Evolutionary conservation across 2,113 vertebrate species (phyloP).

Genomic region (Empidonax traillii): DNA sequence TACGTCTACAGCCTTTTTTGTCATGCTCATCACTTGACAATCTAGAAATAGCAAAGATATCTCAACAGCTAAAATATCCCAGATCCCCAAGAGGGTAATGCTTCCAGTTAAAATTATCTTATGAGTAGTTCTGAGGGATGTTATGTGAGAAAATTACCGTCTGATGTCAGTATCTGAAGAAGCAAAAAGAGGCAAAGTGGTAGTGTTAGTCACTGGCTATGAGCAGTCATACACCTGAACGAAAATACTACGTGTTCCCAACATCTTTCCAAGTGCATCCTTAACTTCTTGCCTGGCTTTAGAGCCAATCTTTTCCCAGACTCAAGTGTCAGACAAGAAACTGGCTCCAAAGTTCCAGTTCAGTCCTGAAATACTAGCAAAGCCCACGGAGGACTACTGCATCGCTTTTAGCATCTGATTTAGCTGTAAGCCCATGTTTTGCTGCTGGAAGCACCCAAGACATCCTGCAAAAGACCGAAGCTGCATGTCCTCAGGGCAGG

Average conservation of each 20-base stretch:
- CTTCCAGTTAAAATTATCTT: background rate
- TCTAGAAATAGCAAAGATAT: background rate
- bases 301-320: background rate
- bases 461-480: background rate
- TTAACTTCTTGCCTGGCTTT: background rate
- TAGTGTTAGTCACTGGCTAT: background rate
- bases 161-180: background rate
- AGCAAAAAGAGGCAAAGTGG: background rate
- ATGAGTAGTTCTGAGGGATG: background rate
- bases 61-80: background rate
- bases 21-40: background rate
- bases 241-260: background rate
- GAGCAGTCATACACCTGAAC: background rate
- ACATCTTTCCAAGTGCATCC: accelerated
- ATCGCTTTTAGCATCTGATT: background rate
- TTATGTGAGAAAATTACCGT: conserved; percentile 8
- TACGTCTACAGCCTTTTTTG: background rate
- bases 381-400: background rate
- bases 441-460: background rate
- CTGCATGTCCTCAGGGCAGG: background rate
- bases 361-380: background rate
- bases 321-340: background rate
- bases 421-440: background rate
- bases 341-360: background rate
- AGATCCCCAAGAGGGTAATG: background rate